These are phyloP conservation scores for Saguinus midas DNA, from an alignment of 2,113 vertebrate species.

Conservation along the genomic window DNA sequence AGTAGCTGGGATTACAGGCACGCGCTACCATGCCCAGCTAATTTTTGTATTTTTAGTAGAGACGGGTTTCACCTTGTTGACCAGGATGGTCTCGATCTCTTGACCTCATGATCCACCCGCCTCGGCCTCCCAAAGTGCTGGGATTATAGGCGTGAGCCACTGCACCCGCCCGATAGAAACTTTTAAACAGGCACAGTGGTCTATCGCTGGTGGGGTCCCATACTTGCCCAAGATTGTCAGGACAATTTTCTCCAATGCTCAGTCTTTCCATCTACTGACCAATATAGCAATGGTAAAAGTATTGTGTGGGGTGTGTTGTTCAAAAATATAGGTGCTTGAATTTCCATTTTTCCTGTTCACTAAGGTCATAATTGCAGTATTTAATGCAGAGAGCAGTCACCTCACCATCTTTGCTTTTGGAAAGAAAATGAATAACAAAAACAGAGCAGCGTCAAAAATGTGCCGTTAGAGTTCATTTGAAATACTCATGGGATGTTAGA, in stretches of 20 bases:
- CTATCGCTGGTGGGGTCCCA: neutral
- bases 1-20: no score
- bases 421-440: neutral
- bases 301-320: neutral
- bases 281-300: neutral
- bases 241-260: no score
- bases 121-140: no score
- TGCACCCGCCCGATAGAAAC: neutral
- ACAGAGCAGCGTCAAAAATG: neutral
- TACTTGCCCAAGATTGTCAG: neutral
- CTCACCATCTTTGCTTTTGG: neutral
- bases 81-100: no score
- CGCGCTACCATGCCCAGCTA: no score
- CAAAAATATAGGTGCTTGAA: neutral
- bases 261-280: neutral
- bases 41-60: no score
- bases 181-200: neutral
- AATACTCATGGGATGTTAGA: neutral
- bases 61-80: no score
- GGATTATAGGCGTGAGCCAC: no score
- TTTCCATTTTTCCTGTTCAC: neutral
- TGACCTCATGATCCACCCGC: no score
- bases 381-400: neutral
- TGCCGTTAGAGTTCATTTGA: neutral
- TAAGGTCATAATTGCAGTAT: neutral